Evolutionary conservation across 1,140 invertebrate genomes (phyloP).

Genomic region (Papilio glaucus): DNA sequence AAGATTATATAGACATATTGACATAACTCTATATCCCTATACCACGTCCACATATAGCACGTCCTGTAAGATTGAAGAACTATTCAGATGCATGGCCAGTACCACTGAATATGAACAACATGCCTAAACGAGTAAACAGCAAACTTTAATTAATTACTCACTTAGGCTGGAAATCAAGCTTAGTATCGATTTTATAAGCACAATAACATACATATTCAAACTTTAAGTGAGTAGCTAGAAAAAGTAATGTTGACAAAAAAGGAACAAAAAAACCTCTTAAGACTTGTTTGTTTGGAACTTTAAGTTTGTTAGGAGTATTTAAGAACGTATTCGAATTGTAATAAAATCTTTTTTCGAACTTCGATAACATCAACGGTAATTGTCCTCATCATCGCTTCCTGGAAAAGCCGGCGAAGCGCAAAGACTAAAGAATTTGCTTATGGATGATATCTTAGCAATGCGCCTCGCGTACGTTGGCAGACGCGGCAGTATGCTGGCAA

Average conservation of each 20-base stretch:
- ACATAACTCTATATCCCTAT: too few relatives aligned
- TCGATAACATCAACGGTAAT: slow-evolving; percentile 39
- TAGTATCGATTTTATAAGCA: background rate
- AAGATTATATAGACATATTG: too few relatives aligned
- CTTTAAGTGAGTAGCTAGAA: background rate
- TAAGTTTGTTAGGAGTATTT: background rate
- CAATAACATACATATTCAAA: background rate
- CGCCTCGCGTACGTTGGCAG: slow-evolving; percentile 38
- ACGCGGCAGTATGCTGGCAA: slow-evolving; percentile 46
- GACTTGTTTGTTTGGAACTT: slow-evolving; percentile 2
- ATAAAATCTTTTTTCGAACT: slow-evolving; percentile 20
- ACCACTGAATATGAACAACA: too few relatives aligned
- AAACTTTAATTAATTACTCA: background rate
- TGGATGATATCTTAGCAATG: slow-evolving; percentile 44
- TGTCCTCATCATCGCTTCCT: slow-evolving; percentile 38
- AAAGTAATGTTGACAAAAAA: background rate
- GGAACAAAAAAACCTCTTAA: background rate
- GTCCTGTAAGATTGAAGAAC: too few relatives aligned
- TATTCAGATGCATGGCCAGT: too few relatives aligned
- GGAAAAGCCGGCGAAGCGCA: slow-evolving; percentile 14
- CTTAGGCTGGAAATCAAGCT: too few relatives aligned
- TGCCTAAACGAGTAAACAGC: too few relatives aligned
- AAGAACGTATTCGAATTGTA: background rate
- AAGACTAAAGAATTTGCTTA: slow-evolving; percentile 46
- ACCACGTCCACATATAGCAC: too few relatives aligned